Evolutionary conservation across 2,888 invertebrate genomes (phyloP), one percentile per base, ranked within the genome.

Genomic region (Parnassius glacialis): DNA sequence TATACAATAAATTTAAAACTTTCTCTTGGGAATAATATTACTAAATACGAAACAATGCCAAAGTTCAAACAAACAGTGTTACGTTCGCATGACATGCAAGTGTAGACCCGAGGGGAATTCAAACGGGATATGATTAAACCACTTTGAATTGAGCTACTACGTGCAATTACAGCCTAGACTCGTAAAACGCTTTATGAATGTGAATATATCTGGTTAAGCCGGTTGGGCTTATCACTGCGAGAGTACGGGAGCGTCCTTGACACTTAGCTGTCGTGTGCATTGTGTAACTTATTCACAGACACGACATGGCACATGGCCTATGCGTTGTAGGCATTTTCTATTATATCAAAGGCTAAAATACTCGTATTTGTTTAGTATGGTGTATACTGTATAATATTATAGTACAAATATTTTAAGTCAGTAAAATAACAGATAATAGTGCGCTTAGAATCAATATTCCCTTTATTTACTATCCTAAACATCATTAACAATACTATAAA

Each of bases 171-270:
- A 62, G 67, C 57, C 66, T 16, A 52, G 16, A 65, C 57, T 68
- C 57, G 58, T 54, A 54, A 57, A 65, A 58, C 65, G 61, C 65
- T 68, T 67, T 63, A 62, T 62, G 66, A 68, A 67, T 71, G 72
- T 70, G 69, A 68, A 71, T 65, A 67, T 68, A 75, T 75, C 64
- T 70, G 66, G 77, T 78, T 69, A 50, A 59, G 63, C 56, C 63
- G 62, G 63, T 67, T 57, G 64, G 59, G 65, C 64, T 70, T 68
- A 70, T 70, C 70, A 57, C 62, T 60, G 70, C 62, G 72, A 71
- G 69, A 74, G 69, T 76, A 71, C 72, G 77, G 76, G 73, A 77
- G 72, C 79, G 85, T 75, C 86, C 87, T 88, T 89, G 88, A 84
- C 86, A 84, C 79, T 83, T 80, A 68, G 67, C 74, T 73, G 16